These are phyloP conservation scores for Electrophaes corylata DNA, from an alignment of 2,888 invertebrate species.

Conservation along the genomic window DNA sequence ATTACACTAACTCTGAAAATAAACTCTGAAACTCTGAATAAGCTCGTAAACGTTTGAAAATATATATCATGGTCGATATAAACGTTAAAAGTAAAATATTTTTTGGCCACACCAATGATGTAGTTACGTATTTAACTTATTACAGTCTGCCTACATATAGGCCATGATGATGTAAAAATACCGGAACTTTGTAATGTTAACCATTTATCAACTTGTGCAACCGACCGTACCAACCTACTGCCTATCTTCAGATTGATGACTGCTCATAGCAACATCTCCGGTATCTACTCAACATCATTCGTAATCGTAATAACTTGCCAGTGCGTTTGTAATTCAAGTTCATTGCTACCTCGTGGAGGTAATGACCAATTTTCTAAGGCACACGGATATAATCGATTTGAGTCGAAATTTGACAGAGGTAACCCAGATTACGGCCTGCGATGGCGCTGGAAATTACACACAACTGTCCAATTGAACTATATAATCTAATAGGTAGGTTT, in stretches of 20 bases:
- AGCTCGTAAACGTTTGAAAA: too few relatives aligned
- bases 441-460: constrained; percentile 7
- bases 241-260: constrained; percentile 11
- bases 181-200: background rate
- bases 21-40: too few relatives aligned
- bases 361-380: constrained; percentile 65
- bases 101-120: background rate
- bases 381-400: constrained; percentile 50
- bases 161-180: background rate
- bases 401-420: constrained; percentile 38
- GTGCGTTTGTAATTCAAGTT: constrained; percentile 61
- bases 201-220: constrained; percentile 10
- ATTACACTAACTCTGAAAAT: too few relatives aligned
- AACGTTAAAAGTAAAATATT: too few relatives aligned
- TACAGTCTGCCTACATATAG: background rate
- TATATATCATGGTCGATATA: too few relatives aligned
- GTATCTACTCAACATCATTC: constrained; percentile 42
- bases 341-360: constrained; percentile 58
- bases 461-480: background rate
- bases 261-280: constrained; percentile 9
- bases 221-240: background rate
- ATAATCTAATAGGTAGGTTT: background rate
- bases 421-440: constrained; percentile 22
- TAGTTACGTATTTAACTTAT: background rate
- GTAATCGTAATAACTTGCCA: constrained; percentile 59